Percentiles rank a stretch among this genome's conserved stretches.
Evolutionary conservation across 53 echinoderm and acorn worm species (phyloP).

Genomic region (Holothuria scabra): DNA sequence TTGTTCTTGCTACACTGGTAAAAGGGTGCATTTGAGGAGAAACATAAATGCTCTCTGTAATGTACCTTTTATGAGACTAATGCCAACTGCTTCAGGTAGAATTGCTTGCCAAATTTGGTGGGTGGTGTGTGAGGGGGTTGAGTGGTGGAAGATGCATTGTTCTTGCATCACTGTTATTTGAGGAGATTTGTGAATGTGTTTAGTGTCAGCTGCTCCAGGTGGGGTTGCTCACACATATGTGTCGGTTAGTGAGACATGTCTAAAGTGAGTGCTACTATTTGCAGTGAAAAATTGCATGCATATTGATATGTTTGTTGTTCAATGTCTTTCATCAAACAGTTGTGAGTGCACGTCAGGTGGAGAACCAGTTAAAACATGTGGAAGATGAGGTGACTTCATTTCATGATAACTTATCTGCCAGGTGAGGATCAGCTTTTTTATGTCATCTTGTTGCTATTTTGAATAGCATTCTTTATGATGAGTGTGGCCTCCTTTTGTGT

Average conservation of each 20-base stretch:
- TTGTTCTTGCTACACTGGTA: too few relatives aligned
- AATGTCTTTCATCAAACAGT: constrained; percentile 27
- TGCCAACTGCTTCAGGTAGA: constrained; percentile 87
- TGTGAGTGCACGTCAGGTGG: constrained; percentile 88
- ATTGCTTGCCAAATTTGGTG: neutral
- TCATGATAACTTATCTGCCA: constrained; percentile 57
- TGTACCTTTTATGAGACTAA: constrained; percentile 89
- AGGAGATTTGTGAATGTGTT: too few relatives aligned
- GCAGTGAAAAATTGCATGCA: too few relatives aligned
- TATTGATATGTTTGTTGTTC: too few relatives aligned
- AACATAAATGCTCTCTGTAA: constrained; percentile 39
- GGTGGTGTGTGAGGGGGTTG: too few relatives aligned
- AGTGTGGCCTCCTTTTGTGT: too few relatives aligned
- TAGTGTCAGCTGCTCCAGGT: too few relatives aligned
- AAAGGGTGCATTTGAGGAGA: constrained; percentile 72
- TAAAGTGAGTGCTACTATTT: too few relatives aligned
- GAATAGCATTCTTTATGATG: neutral
- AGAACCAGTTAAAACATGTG: constrained; percentile 77
- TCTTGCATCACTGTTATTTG: too few relatives aligned
- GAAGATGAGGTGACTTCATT: constrained; percentile 64
- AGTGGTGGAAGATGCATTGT: too few relatives aligned
- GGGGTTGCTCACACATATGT: too few relatives aligned
- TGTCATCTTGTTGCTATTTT: neutral
- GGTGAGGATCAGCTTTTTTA: constrained; percentile 21
- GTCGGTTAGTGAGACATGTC: too few relatives aligned